phyloP scores from a whole-genome alignment of 2,113 vertebrate species.

The Sapayoa aenigma region DNA sequence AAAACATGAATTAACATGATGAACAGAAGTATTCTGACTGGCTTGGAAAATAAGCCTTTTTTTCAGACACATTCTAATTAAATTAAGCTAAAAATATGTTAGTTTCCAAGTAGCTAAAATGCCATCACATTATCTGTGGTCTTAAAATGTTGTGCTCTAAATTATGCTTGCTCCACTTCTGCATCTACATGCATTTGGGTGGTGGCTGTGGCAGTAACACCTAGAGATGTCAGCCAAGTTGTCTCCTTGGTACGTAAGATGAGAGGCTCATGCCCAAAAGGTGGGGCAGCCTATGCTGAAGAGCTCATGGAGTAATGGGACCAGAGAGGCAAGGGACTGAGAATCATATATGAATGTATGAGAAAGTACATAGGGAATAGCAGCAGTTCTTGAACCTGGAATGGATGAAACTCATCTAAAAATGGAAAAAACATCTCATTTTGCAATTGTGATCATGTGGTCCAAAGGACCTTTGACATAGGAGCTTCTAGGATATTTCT shows the following conservation, averaged over 20 bases:
- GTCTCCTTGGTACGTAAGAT: background rate
- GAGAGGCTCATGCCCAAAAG: accelerated
- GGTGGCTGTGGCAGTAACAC: background rate
- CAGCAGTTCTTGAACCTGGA: background rate
- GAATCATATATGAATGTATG: background rate
- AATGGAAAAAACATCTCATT: background rate
- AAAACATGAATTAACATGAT: background rate
- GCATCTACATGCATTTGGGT: accelerated
- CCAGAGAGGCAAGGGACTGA: background rate
- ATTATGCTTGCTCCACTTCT: background rate
- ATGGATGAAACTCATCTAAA: background rate
- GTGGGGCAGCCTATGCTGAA: background rate
- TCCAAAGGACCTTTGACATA: background rate
- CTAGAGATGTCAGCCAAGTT: background rate
- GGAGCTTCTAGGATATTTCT: background rate
- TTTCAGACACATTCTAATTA: background rate
- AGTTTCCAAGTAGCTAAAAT: background rate
- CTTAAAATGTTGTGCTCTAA: background rate
- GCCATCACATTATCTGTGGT: accelerated
- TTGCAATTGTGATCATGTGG: background rate
- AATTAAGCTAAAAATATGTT: background rate
- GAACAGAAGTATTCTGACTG: background rate
- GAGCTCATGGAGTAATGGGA: background rate
- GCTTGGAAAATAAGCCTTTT: background rate
- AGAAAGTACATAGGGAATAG: background rate